phyloP scores from a whole-genome alignment of 2,888 invertebrate species.

The Apotomis betuletana region DNA sequence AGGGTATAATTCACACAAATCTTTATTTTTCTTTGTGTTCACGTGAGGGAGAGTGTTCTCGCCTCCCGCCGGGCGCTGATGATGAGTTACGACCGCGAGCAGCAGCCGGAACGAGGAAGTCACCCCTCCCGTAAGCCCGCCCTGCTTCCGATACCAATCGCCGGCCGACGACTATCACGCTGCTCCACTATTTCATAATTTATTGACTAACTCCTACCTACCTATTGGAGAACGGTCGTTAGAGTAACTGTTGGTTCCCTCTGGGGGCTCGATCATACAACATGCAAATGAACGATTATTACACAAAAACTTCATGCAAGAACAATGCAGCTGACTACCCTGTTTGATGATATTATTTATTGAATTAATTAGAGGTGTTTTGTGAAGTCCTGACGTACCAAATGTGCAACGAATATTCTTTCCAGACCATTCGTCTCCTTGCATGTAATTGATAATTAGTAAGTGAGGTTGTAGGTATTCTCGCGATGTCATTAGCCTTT shows the following conservation, averaged over 20 bases:
- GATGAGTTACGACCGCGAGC: constrained; percentile 75
- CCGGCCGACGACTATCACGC: constrained; percentile 62
- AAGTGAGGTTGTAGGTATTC: too few relatives aligned
- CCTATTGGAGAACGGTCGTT: constrained; percentile 21
- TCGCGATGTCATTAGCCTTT: too few relatives aligned
- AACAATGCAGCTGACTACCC: too few relatives aligned
- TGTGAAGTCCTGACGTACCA: too few relatives aligned
- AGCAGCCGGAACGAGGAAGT: constrained; percentile 71
- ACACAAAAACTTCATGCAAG: neutral
- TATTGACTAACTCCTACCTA: constrained; percentile 59
- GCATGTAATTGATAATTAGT: too few relatives aligned
- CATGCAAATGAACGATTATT: neutral
- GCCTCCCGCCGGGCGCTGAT: constrained; percentile 74
- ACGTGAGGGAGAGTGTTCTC: constrained; percentile 60
- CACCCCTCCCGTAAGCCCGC: constrained; percentile 73
- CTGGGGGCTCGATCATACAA: neutral
- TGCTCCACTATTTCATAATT: constrained; percentile 69
- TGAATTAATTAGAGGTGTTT: too few relatives aligned
- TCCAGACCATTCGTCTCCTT: too few relatives aligned
- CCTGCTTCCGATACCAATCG: constrained; percentile 80
- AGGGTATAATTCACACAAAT: constrained; percentile 78
- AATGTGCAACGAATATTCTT: too few relatives aligned
- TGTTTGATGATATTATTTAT: too few relatives aligned
- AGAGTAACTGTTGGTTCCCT: neutral
- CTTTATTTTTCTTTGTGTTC: constrained; percentile 75